phyloP scores from a whole-genome alignment of 2,113 vertebrate genomes.

The Gavialis gangeticus region DNA sequence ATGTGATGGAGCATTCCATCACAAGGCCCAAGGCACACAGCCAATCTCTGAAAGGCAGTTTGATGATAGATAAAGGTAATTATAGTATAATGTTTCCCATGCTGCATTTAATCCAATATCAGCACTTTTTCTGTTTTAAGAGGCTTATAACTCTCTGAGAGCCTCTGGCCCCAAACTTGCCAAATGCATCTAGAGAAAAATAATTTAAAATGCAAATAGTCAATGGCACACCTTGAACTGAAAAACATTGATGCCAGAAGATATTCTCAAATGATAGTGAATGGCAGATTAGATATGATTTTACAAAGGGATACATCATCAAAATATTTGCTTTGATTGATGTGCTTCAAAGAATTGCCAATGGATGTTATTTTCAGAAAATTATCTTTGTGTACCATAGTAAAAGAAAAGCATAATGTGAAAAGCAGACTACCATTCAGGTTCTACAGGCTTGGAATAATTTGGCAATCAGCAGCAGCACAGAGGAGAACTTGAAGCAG shows the following conservation, averaged over 20 bases:
- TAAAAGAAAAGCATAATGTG: background rate
- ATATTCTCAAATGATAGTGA: background rate
- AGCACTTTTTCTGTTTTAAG: constrained; percentile 55
- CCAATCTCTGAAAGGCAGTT: constrained; percentile 36
- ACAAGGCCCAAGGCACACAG: constrained; percentile 1
- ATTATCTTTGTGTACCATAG: background rate
- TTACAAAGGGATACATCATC: background rate
- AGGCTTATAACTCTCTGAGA: constrained; percentile 45
- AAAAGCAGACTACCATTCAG: background rate
- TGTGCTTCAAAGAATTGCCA: background rate
- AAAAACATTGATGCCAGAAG: background rate
- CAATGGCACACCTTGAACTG: constrained; percentile 33
- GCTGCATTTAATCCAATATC: constrained; percentile 56
- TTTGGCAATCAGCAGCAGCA: background rate
- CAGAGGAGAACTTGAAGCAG: background rate
- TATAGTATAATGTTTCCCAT: constrained; percentile 56
- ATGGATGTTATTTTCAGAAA: background rate
- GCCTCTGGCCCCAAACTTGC: constrained; percentile 39
- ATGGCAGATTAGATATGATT: background rate
- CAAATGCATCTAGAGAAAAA: constrained; percentile 53
- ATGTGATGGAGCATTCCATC: constrained; percentile 47
- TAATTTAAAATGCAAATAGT: constrained; percentile 3
- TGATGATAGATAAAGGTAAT: constrained; percentile 73
- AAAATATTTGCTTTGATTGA: background rate
- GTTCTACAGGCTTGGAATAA: background rate